Conservation (phyloP, 2,113 vertebrate genomes). For the Trachemys scripta region DNA sequence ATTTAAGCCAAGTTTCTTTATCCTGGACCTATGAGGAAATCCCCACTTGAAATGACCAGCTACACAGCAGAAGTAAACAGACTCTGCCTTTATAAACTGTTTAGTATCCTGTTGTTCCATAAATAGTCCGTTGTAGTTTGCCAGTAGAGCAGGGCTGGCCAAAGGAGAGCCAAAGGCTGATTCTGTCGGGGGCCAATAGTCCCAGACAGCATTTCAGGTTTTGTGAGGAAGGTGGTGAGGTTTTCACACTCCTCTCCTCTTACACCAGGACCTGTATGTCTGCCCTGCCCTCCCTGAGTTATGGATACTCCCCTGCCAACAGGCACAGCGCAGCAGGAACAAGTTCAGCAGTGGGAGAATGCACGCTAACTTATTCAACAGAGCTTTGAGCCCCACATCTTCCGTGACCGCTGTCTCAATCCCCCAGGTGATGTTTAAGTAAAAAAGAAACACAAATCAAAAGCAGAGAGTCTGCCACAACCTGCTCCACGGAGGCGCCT, state of each 20-base stretch:
- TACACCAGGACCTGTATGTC: not conserved
- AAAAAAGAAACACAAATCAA: constrained; percentile 14
- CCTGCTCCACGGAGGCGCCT: not conserved
- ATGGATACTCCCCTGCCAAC: not conserved
- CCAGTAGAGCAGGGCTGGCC: constrained; percentile 28
- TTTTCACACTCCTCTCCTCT: constrained; percentile 16
- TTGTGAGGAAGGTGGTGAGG: not conserved
- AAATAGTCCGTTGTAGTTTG: constrained; percentile 40
- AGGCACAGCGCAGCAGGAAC: not conserved
- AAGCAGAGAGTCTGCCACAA: not conserved
- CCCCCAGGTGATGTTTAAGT: not conserved
- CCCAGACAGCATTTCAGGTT: not conserved
- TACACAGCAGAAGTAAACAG: constrained; percentile 58
- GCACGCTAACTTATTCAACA: not conserved
- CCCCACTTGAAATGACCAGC: constrained; percentile 27
- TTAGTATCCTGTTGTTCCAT: constrained; percentile 36
- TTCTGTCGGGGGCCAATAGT: not conserved
- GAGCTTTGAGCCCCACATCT: not conserved
- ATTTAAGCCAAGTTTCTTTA: constrained; percentile 26
- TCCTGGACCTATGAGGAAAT: constrained; percentile 36
- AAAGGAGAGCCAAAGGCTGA: constrained; percentile 20
- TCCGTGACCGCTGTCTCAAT: constrained; percentile 7
- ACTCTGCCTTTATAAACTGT: constrained; percentile 44
- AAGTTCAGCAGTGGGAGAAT: not conserved
- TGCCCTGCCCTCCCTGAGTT: not conserved